Percentiles rank a stretch among this genome's conserved stretches.
Evolutionary conservation across 2,113 vertebrate genomes (phyloP).

Genomic region (Nothobranchius furzeri): DNA sequence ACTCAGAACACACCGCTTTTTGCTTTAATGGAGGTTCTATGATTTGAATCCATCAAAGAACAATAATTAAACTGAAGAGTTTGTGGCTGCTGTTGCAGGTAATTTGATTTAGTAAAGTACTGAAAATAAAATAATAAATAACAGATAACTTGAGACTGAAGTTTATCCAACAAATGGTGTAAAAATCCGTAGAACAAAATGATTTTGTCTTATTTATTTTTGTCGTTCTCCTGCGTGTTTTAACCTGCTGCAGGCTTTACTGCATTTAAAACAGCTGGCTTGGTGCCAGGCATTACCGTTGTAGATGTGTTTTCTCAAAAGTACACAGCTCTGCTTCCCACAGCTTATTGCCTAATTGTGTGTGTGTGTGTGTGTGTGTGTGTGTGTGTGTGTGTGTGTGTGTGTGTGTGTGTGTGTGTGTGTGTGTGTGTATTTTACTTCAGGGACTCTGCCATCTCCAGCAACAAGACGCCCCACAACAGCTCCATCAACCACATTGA

Average conservation of each 20-base stretch:
- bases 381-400: not conserved
- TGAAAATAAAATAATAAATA: too few relatives aligned
- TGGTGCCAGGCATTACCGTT: constrained; percentile 1
- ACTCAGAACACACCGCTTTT: not conserved
- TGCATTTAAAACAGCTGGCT: constrained; percentile 18
- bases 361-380: constrained; percentile 27
- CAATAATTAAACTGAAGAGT: too few relatives aligned
- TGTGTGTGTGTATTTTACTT: not conserved
- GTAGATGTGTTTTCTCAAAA: not conserved
- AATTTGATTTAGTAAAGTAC: too few relatives aligned
- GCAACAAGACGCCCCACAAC: constrained; percentile 98
- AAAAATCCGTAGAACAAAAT: not conserved
- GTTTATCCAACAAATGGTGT: not conserved
- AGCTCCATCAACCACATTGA: constrained; percentile 99
- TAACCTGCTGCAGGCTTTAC: not conserved
- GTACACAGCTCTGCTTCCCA: constrained; percentile 1
- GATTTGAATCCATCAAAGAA: too few relatives aligned
- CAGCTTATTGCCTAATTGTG: constrained; percentile 23
- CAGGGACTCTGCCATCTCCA: constrained; percentile 98
- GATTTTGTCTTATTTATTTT: not conserved
- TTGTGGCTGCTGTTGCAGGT: too few relatives aligned
- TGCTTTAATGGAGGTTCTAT: too few relatives aligned
- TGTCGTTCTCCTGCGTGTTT: not conserved
- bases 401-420: constrained; percentile 27
- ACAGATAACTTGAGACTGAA: not conserved